Base-by-base conservation (phyloP, 2,888 invertebrate species). In the Acronicta psi region DNA sequence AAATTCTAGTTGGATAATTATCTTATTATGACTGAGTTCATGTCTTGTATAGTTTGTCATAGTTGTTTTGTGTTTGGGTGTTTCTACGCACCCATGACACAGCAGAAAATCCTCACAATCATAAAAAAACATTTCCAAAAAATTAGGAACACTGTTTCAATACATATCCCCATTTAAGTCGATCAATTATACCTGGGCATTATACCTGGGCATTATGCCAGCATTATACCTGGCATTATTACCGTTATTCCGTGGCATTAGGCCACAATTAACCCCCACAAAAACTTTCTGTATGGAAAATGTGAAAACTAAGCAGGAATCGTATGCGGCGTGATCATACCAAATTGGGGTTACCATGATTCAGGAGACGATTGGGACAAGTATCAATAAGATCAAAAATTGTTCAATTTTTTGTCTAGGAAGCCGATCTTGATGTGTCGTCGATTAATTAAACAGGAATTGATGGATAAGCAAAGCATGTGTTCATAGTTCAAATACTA, bases 291-390 rank as follows among this genome's bases (percentile, higher is more conserved):
- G 42, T 47, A 60, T 53, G 58, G 55, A 55, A n/a, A 69, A 72
- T 63, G 66, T 72, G 66, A 61, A 74, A 74, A 75, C 73, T 72
- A 63, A 53, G 59, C 23, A 31, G 63, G 57, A 70, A 66, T 66
- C 58, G 56, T 64, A 63, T 47, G 59, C 57, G 51, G 53, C 50
- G 77, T 72, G 65, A 77, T 77, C 63, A 61, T 50, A 57, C 65
- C 10, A 55, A 14, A 20, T 2, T 69, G 47, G 25, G 23, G 49
- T 43, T 13, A 9, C 65, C 41, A 17, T 25, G 37, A 4, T 41
- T 18, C 17, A 3, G 13, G 0, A 5, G 1, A 14, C 8, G 6
- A 7, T 3, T 17, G 13, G 54, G 61, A 67, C 42, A n/a, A 34
- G 5, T 34, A 3, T 29, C 11, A 34, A 5, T 2, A n/a, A n/a